Percentiles rank a stretch among this genome's conserved stretches.
Evolutionary conservation across 2,888 invertebrate genomes (phyloP).

Genomic region (Oxyteleia sp.): DNA sequence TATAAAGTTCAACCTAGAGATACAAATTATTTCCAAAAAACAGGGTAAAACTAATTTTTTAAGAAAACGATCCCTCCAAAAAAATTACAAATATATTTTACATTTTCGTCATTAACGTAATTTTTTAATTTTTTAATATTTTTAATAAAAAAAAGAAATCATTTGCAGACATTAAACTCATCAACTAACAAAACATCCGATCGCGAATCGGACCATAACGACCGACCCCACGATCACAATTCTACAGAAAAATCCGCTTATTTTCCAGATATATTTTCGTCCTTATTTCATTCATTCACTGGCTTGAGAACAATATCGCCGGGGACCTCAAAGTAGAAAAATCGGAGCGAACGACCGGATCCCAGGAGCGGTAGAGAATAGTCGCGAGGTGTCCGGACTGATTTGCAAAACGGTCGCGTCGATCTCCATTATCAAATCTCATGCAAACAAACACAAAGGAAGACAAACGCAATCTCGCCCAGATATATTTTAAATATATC

Average conservation of each 20-base stretch:
- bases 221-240: conserved; percentile 14
- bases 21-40: too few relatives aligned
- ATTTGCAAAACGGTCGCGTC: conserved; percentile 51
- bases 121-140: too few relatives aligned
- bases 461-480: conserved; percentile 42
- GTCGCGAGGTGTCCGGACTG: conserved; percentile 65
- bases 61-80: too few relatives aligned
- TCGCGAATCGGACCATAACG: conserved; percentile 15
- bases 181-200: neutral
- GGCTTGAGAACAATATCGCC: conserved; percentile 71
- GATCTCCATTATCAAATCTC: conserved; percentile 37
- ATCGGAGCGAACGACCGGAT: conserved; percentile 45
- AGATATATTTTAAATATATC: conserved; percentile 71
- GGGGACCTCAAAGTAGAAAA: conserved; percentile 41
- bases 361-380: conserved; percentile 61
- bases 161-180: too few relatives aligned
- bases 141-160: too few relatives aligned
- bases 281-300: conserved; percentile 65
- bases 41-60: too few relatives aligned
- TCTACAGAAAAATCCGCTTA: conserved; percentile 21
- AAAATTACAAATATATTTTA: too few relatives aligned
- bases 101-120: too few relatives aligned
- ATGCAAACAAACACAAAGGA: conserved; percentile 30
- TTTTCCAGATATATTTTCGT: conserved; percentile 17
- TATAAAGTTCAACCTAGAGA: too few relatives aligned